Base-by-base conservation (phyloP, 2,113 vertebrate species). In the Kobus ellipsiprymnus region DNA sequence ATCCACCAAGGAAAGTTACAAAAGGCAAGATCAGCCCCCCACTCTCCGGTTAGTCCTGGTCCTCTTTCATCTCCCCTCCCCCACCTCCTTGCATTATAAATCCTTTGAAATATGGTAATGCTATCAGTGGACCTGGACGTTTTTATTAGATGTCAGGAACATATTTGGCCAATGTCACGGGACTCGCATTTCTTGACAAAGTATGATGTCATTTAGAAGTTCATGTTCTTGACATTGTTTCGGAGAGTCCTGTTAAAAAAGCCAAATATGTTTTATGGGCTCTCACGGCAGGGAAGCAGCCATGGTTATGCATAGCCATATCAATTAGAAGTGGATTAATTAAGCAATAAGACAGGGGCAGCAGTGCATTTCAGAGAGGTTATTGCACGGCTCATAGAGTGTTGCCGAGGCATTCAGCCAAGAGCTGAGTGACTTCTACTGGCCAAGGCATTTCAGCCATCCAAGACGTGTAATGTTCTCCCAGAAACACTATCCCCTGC, bases 311-410 rank as follows among this genome's bases (percentile, higher is more conserved):
- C 96, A 40, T 54, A 89, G 94, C 59, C 93, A 54, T 94, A 96
- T 97, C 97, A 98, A 97, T 97, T 98, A 98, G 98, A 97, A 96
- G 97, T 80, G 94, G 98, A 98, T 97, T 98, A 97, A 98, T 98
- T 97, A 96, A 98, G 97, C 94, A 97, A 36, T 98, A 90, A 96
- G 97, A 97, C 96, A 97, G 96, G 96, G 96, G 97, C 97, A 97
- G 92, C 93, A 59, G 97, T 96, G 93, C 97, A 92, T 97, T 96
- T 97, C 95, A 11, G 94, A 94, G 59, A 96, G 86, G 95, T 97
- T 88, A 95, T 82, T 97, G 87, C 55, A 95, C 13, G 50, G 91
- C 62, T 97, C 89, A 85, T 81, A 59, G 77, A 97, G 67, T 52
- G 87, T 93, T 54, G 87, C 7, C 4, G 36, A 96, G 98, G 98